These are phyloP conservation scores for Saccopteryx leptura DNA, from an alignment of 2,113 vertebrate genomes.

Conservation along the genomic window DNA sequence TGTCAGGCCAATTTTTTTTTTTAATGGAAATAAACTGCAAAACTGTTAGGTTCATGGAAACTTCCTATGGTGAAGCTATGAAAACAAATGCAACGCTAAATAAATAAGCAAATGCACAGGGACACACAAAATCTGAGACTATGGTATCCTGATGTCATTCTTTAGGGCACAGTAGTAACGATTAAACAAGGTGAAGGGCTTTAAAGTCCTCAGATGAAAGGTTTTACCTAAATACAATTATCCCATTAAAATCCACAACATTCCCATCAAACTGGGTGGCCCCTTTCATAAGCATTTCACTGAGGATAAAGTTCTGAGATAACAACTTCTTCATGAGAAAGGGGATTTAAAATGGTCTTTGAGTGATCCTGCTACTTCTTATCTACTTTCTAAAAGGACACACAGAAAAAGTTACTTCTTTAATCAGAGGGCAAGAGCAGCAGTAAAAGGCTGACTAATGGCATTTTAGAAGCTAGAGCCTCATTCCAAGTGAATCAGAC, in stretches of 20 bases:
- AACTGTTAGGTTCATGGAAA: not conserved
- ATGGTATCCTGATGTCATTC: not conserved
- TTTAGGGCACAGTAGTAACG: not conserved
- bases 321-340: conserved; percentile 7
- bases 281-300: not conserved
- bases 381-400: conserved; percentile 41
- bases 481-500: not conserved
- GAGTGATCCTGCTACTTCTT: conserved; percentile 12
- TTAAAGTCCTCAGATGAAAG: conserved; percentile 61
- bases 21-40: not conserved
- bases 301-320: not conserved
- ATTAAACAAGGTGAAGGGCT: conserved; percentile 24
- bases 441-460: not conserved
- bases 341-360: not conserved
- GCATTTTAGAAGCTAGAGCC: not conserved
- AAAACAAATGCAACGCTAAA: conserved; percentile 7
- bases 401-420: not conserved
- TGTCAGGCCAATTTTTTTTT: not conserved
- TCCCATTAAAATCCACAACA: conserved; percentile 5
- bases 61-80: not conserved
- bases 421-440: not conserved
- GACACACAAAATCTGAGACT: not conserved
- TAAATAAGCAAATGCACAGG: not conserved
- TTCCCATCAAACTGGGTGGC: not conserved
- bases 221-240: conserved; percentile 49